Evolutionary conservation across 2,888 invertebrate species (phyloP).

Genomic region (Geotrupes spiniger): DNA sequence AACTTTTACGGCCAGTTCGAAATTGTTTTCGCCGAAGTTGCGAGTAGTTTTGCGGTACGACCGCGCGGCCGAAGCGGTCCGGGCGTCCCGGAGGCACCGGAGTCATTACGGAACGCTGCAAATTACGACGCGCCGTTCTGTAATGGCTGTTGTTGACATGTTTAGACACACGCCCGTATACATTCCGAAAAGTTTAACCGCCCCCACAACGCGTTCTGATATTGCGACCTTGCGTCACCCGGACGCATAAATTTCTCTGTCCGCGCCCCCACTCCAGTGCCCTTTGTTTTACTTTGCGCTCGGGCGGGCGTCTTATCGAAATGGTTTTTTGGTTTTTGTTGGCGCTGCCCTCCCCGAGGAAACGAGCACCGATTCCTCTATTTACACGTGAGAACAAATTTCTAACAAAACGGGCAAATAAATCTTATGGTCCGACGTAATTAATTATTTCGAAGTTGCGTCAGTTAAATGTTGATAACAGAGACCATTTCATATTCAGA

Average conservation of each 20-base stretch:
- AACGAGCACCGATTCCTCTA: background rate
- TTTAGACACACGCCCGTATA: slow-evolving; percentile 31
- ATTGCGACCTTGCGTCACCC: slow-evolving; percentile 21
- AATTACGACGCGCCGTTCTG: slow-evolving; percentile 32
- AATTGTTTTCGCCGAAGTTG: slow-evolving; percentile 7
- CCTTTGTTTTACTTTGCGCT: slow-evolving; percentile 13
- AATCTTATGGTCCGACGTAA: too few relatives aligned
- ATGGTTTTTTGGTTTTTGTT: background rate
- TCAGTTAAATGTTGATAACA: background rate
- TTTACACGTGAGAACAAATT: too few relatives aligned
- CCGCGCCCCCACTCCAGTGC: slow-evolving; percentile 18
- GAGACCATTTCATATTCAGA: too few relatives aligned
- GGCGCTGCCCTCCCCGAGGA: background rate
- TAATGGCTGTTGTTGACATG: slow-evolving; percentile 38
- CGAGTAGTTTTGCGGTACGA: slow-evolving; percentile 5
- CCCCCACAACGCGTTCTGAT: slow-evolving; percentile 25
- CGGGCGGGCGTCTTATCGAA: background rate
- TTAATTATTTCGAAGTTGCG: too few relatives aligned
- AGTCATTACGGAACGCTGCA: slow-evolving; percentile 34
- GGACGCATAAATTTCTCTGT: slow-evolving; percentile 19
- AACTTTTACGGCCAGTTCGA: background rate
- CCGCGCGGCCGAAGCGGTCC: slow-evolving; percentile 4
- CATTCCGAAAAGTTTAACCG: slow-evolving; percentile 29
- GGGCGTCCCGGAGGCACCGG: slow-evolving; percentile 25
- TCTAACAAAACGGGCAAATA: too few relatives aligned